phyloP scores from a whole-genome alignment of 2,113 vertebrate genomes.

The Rhadina sibilatrix region DNA sequence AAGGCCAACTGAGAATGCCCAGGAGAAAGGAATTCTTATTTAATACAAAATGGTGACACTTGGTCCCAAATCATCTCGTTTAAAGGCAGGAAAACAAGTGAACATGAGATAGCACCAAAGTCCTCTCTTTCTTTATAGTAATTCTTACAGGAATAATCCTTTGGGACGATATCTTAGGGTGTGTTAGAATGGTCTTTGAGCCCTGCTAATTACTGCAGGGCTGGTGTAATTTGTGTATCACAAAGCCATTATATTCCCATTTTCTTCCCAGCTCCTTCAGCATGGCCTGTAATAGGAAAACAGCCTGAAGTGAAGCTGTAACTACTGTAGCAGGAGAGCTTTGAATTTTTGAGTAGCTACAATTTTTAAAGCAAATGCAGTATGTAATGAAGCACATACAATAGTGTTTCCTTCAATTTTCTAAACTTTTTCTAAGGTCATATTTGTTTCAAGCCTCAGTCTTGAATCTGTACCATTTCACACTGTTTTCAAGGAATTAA shows the following conservation, averaged over 20 bases:
- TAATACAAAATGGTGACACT: background rate
- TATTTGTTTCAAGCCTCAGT: background rate
- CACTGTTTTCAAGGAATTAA: background rate
- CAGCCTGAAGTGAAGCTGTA: background rate
- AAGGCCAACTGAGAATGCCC: background rate
- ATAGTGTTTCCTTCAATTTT: background rate
- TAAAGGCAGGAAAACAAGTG: background rate
- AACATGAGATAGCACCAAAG: background rate
- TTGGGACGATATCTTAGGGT: background rate
- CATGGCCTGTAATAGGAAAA: background rate
- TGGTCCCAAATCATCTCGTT: background rate
- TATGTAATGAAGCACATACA: background rate
- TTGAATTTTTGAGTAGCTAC: background rate
- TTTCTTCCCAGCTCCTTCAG: background rate
- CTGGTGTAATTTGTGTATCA: background rate
- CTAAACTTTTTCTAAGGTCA: background rate
- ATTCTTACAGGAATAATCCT: background rate
- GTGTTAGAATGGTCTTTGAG: background rate
- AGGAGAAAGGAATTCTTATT: background rate
- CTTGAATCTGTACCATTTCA: background rate
- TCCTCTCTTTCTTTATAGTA: background rate
- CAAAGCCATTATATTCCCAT: background rate
- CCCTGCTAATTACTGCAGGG: background rate
- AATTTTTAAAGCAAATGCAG: background rate
- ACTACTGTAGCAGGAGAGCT: background rate